Evolutionary conservation across 2,797 vertebrate genomes (phyloP), one percentile per base, ranked within the genome.

Genomic region (Notolepis coatsorum): DNA sequence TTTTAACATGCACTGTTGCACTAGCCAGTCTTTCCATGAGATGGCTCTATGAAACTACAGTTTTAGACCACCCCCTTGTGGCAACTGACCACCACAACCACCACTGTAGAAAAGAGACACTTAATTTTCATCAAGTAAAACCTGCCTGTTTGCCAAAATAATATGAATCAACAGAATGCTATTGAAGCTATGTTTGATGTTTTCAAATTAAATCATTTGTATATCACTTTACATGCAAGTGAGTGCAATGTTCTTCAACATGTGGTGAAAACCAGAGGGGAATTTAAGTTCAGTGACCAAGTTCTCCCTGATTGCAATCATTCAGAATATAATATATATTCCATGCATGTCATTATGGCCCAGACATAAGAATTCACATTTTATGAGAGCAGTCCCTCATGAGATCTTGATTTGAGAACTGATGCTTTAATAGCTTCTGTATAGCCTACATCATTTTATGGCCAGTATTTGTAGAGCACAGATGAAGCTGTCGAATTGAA

Each of bases 381-480:
- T 31, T 1, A 49, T 50, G 8, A 39, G 37, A 3, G 12, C 7
- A 10, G 20, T 61, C 7, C 37, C 23, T 43, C 17, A n/a, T 30
- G 18, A 61, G 1, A 23, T 45, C 30, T 10, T 43, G 2, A 50
- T 65, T 33, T 23, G 2, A 18, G 17, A 39, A 37, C 4, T 20
- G 46, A 18, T 31, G 43, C 7, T 51, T 35, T 46, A 43, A 69
- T 20, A 46, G 46, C 48, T 54, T 13, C 15, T n/a, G 9, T 5
- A 2, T 24, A 23, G n/a, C n/a, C n/a, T 18, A 39, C 18, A 47
- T 10, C 47, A 27, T 15, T 77, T 75, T 68, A 48, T 68, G 60
- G 54, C 24, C 25, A 3, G 68, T 53, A 41, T 84, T 84, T 79
- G 80, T 83, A 5, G 68, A 55, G 41, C 8, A n/a, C 24, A 58